Evolutionary conservation across 2,113 vertebrate species (phyloP), one percentile per base, ranked within the genome.

Genomic region (Grantiella picta): DNA sequence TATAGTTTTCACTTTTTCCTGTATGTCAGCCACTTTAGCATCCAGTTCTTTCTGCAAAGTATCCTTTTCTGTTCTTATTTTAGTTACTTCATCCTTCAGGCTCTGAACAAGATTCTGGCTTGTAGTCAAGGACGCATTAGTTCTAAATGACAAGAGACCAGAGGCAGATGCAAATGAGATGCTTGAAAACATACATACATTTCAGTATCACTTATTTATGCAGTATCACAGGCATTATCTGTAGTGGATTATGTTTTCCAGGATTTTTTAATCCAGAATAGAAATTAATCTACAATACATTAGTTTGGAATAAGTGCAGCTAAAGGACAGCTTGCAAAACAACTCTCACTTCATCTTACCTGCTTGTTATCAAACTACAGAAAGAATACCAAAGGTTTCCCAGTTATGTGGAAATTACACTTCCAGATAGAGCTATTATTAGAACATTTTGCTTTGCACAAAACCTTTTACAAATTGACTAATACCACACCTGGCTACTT

Each of bases 1-100:
- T 96, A 99, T 99, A 23, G 99, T 99, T 98, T 98, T 99, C 18
- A 97, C 57, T 96, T 99, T 99, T 75, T 99, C 99, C 94, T 98
- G 98, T 78, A 99, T 98, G 50, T 99, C 99, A 53, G 98, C 94
- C 66, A 97, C 98, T 97, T 98, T 99, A 49, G 95, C 92, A 36
- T 99, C 98, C 29, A 99, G 21, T 5, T 99, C 98, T 75, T 98
- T 99, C 94, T 98, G 98, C n/a, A 99, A 95, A 11, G 13, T 57
- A 84, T 99, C 99, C 82, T 98, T 99, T 63, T 99, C 99, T 1
- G 96, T 94, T 24, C 95, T 98, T 72, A 98, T 64, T 97, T 99
- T 99, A 84, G 84, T 96, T 50, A 99, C 82, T 92, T 97, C 98
- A 71, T 99, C 99, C 90, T 98, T 98, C 71, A 99, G 94, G 93